These are phyloP conservation scores for Periophthalmodon schlosseri DNA, from an alignment of 2,113 vertebrate species.

Conservation along the genomic window DNA sequence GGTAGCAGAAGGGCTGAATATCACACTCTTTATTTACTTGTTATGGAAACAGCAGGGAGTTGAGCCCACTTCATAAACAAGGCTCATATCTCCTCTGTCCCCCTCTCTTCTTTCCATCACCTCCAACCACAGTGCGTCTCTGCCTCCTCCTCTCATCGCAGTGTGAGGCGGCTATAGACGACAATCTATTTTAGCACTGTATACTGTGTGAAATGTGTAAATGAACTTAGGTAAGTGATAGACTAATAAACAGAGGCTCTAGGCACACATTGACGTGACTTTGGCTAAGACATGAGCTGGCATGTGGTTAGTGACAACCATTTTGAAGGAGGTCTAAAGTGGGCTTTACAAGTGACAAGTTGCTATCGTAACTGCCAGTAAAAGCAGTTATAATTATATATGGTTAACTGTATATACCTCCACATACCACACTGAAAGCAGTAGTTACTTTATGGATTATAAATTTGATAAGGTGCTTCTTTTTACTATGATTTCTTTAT, in stretches of 20 bases:
- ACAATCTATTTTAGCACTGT: neutral
- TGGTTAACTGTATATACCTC: neutral
- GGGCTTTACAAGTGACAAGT: neutral
- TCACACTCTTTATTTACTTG: conserved; percentile 49
- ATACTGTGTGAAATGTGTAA: neutral
- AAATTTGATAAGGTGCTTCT: too few relatives aligned
- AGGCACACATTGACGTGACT: neutral
- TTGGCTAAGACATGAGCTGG: neutral
- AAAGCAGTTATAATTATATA: neutral
- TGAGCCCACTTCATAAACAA: conserved; percentile 21
- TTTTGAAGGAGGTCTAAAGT: neutral
- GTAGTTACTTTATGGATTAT: neutral
- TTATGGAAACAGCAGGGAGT: conserved; percentile 45
- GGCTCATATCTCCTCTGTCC: conserved; percentile 20
- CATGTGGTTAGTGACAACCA: neutral
- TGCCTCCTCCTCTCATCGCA: conserved; percentile 7
- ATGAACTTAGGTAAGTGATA: neutral
- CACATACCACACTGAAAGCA: too few relatives aligned
- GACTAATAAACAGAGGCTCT: neutral
- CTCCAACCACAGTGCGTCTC: neutral
- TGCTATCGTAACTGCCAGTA: neutral
- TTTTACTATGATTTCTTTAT: too few relatives aligned
- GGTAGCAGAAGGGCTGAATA: conserved; percentile 23
- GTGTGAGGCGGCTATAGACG: neutral
- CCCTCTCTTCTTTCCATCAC: conserved; percentile 12